These are phyloP conservation scores for Capromys pilorides DNA, from an alignment of 2,797 vertebrate species.

Conservation along the genomic window DNA sequence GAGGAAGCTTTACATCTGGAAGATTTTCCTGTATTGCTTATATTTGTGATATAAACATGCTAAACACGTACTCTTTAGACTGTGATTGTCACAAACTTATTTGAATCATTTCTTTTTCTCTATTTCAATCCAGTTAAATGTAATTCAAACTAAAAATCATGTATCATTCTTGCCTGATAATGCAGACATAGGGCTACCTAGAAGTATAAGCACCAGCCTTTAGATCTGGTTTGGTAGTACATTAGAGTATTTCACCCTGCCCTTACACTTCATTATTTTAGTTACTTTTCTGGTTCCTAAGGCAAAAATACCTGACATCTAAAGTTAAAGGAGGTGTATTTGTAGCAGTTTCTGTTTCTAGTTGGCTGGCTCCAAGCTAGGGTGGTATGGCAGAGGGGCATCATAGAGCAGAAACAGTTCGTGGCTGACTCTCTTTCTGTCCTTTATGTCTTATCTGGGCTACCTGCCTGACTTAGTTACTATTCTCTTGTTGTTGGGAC, in stretches of 20 bases:
- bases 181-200: background rate
- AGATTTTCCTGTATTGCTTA: background rate
- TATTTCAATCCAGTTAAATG: background rate
- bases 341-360: background rate
- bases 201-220: slow-evolving; percentile 19
- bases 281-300: background rate
- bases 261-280: background rate
- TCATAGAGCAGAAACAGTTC: background rate
- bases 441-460: background rate
- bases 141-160: background rate
- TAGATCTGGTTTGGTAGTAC: background rate
- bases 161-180: background rate
- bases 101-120: slow-evolving; percentile 3
- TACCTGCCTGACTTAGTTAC: no score
- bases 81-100: background rate
- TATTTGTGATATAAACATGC: background rate
- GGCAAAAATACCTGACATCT: background rate
- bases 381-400: background rate
- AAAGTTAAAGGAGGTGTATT: background rate
- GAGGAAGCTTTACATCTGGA: background rate
- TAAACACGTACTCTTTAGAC: slow-evolving; percentile 29
- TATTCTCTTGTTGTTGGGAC: no score
- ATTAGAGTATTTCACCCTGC: background rate
- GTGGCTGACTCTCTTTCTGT: background rate
- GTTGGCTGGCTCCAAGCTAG: background rate